phyloP scores from a whole-genome alignment of 2,113 vertebrate genomes.

The Indri indri region DNA sequence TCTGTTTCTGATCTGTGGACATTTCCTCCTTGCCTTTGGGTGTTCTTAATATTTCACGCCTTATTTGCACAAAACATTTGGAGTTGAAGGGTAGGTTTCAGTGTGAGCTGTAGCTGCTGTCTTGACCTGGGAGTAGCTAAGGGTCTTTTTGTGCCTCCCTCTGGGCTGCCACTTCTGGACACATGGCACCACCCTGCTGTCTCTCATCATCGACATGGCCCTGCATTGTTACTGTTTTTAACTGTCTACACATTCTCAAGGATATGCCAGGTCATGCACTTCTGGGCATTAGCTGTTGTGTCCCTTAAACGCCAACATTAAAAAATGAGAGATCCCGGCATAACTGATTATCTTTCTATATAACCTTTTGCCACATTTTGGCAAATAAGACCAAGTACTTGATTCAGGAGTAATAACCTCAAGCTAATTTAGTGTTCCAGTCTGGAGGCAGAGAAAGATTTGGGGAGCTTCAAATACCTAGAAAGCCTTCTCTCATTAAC shows the following conservation, averaged over 20 bases:
- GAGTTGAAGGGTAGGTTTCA: not conserved
- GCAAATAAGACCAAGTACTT: not conserved
- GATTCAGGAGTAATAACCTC: not conserved
- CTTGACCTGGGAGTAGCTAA: not conserved
- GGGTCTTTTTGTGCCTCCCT: not conserved
- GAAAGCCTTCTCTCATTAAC: not conserved
- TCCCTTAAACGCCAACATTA: not conserved
- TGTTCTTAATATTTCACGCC: not conserved
- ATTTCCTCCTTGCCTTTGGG: not conserved
- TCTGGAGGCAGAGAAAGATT: not conserved
- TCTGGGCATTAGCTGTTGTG: not conserved
- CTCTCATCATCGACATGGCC: not conserved
- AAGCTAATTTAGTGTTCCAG: not conserved
- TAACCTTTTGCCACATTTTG: not conserved
- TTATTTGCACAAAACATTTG: not conserved
- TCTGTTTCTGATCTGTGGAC: not conserved
- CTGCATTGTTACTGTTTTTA: not conserved
- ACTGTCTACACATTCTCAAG: not conserved
- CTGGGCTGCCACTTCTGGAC: not conserved
- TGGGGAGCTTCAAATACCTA: not conserved
- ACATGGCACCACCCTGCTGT: rapidly evolving
- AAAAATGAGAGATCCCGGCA: not conserved
- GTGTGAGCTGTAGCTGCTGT: not conserved
- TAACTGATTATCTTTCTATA: not conserved
- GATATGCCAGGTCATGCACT: not conserved